Base-by-base conservation (phyloP, 1,140 invertebrate genomes). In the Caenorhabditis latens region DNA sequence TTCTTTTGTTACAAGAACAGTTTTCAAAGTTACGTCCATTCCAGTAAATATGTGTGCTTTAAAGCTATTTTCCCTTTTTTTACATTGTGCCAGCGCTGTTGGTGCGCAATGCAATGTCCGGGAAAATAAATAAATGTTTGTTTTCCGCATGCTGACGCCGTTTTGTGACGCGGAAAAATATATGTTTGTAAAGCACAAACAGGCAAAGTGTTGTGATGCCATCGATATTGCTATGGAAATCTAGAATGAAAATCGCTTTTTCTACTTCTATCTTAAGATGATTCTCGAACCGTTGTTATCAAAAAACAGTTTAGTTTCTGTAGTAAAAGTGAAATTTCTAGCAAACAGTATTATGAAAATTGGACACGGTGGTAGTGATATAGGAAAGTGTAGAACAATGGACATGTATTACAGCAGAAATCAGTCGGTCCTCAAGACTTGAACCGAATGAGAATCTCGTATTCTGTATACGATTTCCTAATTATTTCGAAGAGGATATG, bases 111-210 rank as follows among this genome's bases (percentile, higher is more conserved):
- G 11, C n/a, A n/a, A 53, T 79, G 43, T 79, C 71, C 71, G 71
- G 71, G 53, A 79, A 79, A 79, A 48, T 50, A 79, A 79, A 79
- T n/a, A 48, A 21, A 50, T 79, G n/a, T 79, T 79, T 79, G 71
- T 79, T 79, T 79, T 79, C 71, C 71, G 71, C 71, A 79, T 79
- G 71, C 71, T 79, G 71, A 79, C 71, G 71, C 71, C 71, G 46
- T 50, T 19, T 79, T 42, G 71, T 63, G 61, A 48, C 19, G 71
- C 71, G 71, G 71, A 79, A 21, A 46, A 42, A 42, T 19, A 71
- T 42, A 79, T 79, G 71, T 79, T 79, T 79, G 71, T 79, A 24
- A 42, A 79, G 71, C 71, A 79, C 71, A 79, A 79, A 79, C 71
- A 79, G 3, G 8, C 46, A 14, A 48, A 79, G 71, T 79, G 46